These are phyloP conservation scores for Sorex fumeus DNA, from an alignment of 2,113 vertebrate species.

Conservation along the genomic window DNA sequence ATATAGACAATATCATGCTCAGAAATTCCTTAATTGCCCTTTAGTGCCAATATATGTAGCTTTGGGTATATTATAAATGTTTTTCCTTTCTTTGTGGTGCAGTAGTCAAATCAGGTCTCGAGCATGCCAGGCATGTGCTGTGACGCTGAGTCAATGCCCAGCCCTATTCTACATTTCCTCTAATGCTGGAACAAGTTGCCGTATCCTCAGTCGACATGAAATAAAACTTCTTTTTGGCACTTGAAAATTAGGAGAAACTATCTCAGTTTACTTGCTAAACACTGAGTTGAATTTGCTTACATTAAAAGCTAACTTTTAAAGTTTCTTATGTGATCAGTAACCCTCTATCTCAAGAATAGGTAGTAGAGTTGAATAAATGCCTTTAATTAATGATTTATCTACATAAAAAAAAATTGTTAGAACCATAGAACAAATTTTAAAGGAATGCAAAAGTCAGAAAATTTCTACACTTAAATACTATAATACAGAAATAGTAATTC, in stretches of 20 bases:
- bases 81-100: not conserved
- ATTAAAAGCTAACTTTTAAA: conserved; percentile 10
- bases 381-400: conserved; percentile 38
- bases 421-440: conserved; percentile 31
- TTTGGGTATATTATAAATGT: not conserved
- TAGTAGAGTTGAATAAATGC: not conserved
- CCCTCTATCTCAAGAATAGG: not conserved
- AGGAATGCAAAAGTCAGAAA: conserved; percentile 34
- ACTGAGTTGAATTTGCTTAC: conserved; percentile 46
- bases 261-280: conserved; percentile 13
- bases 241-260: not conserved
- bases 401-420: not conserved
- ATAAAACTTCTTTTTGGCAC: conserved; percentile 36
- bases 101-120: not conserved
- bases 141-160: not conserved
- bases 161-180: conserved; percentile 23
- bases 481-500: conserved; percentile 47
- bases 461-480: conserved; percentile 52
- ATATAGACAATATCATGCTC: not conserved
- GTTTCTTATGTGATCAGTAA: conserved; percentile 6
- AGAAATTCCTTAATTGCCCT: conserved; percentile 57
- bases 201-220: conserved; percentile 27
- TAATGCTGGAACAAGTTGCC: conserved; percentile 23
- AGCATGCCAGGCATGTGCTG: not conserved
- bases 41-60: not conserved